Evolutionary conservation across 2,888 invertebrate genomes (phyloP), one percentile per base, ranked within the genome.

Genomic region (Pantelozetes paolii): DNA sequence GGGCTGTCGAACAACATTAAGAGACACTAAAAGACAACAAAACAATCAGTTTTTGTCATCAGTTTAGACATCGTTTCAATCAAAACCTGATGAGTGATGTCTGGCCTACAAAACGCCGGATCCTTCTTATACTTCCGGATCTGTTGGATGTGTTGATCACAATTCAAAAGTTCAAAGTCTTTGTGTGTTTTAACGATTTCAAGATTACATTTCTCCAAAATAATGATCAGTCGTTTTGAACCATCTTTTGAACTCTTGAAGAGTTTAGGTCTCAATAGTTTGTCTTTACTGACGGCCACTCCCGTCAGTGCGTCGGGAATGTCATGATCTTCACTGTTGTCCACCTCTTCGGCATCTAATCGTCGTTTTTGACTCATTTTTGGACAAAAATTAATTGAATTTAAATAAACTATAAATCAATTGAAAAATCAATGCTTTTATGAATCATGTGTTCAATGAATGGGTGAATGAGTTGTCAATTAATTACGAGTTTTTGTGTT

Each of bases 1-100:
- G 99, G 99, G 76, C 96, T 96, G 82, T 99, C 98, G 85, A 98
- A 89, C 69, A 99, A 85, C 96, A 98, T 99, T 0, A 99, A 85
- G 20, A 99, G 85, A 81, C 97, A 98, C 83, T 86, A 40, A 42
- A 20, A 2, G 50, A 50, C 15, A 50, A n/a, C n/a, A n/a, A 62
- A 62, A 62, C 11, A 8, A n/a, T 62, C 3, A 62, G 32, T 36
- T 28, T 32, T 26, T 45, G n/a, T 15, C 26, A 32, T 59, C 18
- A 13, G 2, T 28, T 11, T 20, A 62, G n/a, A 36, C 5, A 36
- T 9, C 36, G 9, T 36, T 36, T 9, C 1, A 32, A 3, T n/a
- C 18, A 23, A 67, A 72, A 85, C 84, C 83, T 98, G 98, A 83
- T 99, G 98, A 0, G 93, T 88, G 76, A 99, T 99, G 81, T 99